Base-by-base conservation (phyloP, 1,140 invertebrate species). In the Megalonaias nervosa region DNA sequence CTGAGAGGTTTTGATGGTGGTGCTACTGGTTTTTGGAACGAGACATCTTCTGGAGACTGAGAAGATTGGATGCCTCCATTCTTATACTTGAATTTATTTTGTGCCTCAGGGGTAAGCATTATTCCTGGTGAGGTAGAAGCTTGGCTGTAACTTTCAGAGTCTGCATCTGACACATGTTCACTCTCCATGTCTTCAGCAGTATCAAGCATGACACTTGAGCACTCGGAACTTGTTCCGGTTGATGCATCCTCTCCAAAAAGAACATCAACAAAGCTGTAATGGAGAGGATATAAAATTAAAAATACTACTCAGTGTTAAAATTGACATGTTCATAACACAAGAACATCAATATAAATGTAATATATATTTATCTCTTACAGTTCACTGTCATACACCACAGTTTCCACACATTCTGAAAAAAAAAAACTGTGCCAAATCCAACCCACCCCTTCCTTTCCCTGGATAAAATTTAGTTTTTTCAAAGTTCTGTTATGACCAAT, bases 61-160 rank as follows among this genome's bases (percentile, higher is more conserved):
- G 64, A 31, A 11, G 64, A 74, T 4, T 13, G 21, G 14, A n/a
- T 13, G n/a, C 4, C 38, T 48, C 38, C 11, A 6, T 57, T 67
- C 2, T 65, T 67, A 57, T 68, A 75, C 59, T 75, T 75, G 64
- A 75, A 75, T 9, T 31, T 67, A 23, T 31, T 67, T 65, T 57
- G 56, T 9, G 71, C 26, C 26, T 76, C 74, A 31, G 75, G 68
- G 14, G 75, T 77, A 15, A 77, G 61, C 4, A 56, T 77, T 38
- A 71, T 71, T 11, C 68, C 69, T 15, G 75, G 61, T 23, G 75
- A 77, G 15, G 68, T 57, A 6, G 75, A 77, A 1, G 75, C 64
- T 55, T 77, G 75, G 60, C 68, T 71, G 21, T 57, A 55, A 19
- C 48, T 26, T 48, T 77, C 75, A 59, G 71, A 68, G 60, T 77